Evolutionary conservation across 2,888 invertebrate species (phyloP).

Genomic region (Panzeria rudis): DNA sequence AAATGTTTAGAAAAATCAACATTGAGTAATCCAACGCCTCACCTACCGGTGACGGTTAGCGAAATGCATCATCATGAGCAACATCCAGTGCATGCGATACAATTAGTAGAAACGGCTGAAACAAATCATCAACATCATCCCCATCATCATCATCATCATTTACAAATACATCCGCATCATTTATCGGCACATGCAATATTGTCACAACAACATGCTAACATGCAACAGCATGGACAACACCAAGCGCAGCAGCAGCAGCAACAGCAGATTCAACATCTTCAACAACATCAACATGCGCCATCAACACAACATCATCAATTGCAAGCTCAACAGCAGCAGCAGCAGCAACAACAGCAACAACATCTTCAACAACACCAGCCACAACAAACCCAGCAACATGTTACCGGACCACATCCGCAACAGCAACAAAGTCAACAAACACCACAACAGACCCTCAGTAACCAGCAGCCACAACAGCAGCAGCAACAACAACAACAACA

Average conservation of each 20-base stretch:
- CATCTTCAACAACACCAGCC: slow-evolving; percentile 57
- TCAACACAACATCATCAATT: slow-evolving; percentile 68
- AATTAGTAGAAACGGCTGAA: slow-evolving; percentile 63
- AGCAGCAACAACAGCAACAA: slow-evolving; percentile 75
- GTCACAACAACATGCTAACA: slow-evolving; percentile 69
- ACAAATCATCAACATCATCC: slow-evolving; percentile 64
- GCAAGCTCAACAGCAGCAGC: slow-evolving; percentile 56
- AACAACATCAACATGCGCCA: slow-evolving; percentile 73
- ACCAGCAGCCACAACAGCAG: slow-evolving; percentile 74
- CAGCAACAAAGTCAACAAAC: slow-evolving; percentile 72
- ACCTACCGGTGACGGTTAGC: slow-evolving; percentile 64
- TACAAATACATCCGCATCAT: slow-evolving; percentile 75
- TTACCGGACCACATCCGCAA: slow-evolving; percentile 74
- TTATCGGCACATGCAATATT: slow-evolving; percentile 73
- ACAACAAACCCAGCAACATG: slow-evolving; percentile 55
- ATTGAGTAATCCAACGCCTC: slow-evolving; percentile 68
- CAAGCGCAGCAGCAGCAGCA: slow-evolving; percentile 74
- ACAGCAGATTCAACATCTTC: slow-evolving; percentile 73
- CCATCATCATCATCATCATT: slow-evolving; percentile 69
- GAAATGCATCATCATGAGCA: slow-evolving; percentile 73
- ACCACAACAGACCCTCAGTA: slow-evolving; percentile 64
- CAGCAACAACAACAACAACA: slow-evolving; percentile 74
- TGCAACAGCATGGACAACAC: slow-evolving; percentile 70
- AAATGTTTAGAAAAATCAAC: slow-evolving; percentile 76
- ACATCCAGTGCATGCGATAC: slow-evolving; percentile 69